These are phyloP conservation scores for Mobula birostris DNA, from an alignment of 2,113 vertebrate species.

Conservation along the genomic window DNA sequence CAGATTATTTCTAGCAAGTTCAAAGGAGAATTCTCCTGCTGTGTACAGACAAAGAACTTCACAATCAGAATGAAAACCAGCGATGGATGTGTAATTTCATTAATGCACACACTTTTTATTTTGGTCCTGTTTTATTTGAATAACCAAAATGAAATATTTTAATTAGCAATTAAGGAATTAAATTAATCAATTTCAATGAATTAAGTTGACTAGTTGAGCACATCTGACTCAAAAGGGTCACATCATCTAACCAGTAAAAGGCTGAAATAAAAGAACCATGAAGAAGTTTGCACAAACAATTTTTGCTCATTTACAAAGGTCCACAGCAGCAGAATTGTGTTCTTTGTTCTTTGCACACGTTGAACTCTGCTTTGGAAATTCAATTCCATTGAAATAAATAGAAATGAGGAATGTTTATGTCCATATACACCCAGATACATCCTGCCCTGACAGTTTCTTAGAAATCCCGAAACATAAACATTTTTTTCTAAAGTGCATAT, in stretches of 20 bases:
- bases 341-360: too few relatives aligned
- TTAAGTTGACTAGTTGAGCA: background rate
- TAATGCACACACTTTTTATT: background rate
- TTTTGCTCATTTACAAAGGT: slow-evolving; percentile 12
- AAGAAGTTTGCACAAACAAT: background rate
- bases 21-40: background rate
- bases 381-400: too few relatives aligned
- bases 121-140: background rate
- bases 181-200: too few relatives aligned
- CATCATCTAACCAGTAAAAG: background rate
- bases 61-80: background rate
- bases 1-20: background rate
- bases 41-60: background rate
- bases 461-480: background rate
- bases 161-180: too few relatives aligned
- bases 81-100: background rate
- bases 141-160: too few relatives aligned
- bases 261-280: background rate
- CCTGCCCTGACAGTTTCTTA: background rate
- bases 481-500: background rate
- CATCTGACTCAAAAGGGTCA: background rate
- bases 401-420: too few relatives aligned
- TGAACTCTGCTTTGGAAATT: too few relatives aligned
- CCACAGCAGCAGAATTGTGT: too few relatives aligned
- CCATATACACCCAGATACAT: background rate